phyloP scores from a whole-genome alignment of 2,797 vertebrate species.

The Propithecus perrieri region DNA sequence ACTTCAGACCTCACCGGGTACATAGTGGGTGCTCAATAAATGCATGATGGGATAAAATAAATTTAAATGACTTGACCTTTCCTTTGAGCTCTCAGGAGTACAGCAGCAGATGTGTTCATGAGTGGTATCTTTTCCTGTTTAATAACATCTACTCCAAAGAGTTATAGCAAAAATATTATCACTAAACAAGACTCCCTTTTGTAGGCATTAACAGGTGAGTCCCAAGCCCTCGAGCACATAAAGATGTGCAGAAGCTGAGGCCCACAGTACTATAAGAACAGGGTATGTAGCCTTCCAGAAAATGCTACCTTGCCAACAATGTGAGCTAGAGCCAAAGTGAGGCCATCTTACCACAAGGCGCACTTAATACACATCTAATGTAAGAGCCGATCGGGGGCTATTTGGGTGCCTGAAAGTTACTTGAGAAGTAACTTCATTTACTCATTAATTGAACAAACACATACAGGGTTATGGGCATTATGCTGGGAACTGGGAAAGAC shows the following conservation, averaged over 20 bases:
- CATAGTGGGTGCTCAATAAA: not conserved
- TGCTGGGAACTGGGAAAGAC: not conserved
- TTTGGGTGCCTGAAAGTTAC: not conserved
- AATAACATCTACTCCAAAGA: not conserved
- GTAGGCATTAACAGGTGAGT: not conserved
- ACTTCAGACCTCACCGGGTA: not conserved
- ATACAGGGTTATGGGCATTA: not conserved
- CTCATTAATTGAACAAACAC: not conserved
- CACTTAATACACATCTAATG: not conserved
- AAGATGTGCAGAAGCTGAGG: not conserved
- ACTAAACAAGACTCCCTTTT: not conserved
- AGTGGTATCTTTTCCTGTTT: not conserved
- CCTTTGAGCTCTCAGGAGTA: not conserved
- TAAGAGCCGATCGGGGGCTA: not conserved
- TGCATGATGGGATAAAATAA: not conserved
- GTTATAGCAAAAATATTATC: not conserved
- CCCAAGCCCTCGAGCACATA: not conserved
- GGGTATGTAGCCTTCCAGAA: not conserved
- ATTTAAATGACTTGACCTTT: not conserved
- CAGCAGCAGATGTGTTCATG: not conserved
- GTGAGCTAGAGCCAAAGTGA: not conserved
- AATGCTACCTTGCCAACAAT: not conserved
- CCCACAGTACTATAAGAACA: not conserved
- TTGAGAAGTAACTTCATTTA: conserved; percentile 37
- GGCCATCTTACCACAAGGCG: not conserved